Evolutionary conservation across 2,888 invertebrate genomes (phyloP), one percentile per base, ranked within the genome.

Genomic region (Sphaeridia pumilis): DNA sequence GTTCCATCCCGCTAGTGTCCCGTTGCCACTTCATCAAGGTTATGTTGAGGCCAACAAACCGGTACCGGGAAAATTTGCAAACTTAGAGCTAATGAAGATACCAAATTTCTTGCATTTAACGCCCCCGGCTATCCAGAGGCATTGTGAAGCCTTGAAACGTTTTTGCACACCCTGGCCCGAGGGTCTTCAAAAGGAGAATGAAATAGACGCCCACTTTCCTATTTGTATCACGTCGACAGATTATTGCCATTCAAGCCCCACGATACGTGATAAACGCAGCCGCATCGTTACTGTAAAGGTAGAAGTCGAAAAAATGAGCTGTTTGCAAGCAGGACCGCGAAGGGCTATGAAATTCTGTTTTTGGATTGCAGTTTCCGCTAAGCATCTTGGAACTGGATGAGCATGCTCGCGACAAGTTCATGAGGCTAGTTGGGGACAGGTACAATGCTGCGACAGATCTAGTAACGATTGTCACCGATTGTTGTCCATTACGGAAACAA

Each of bases 81-180:
- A 99, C 70, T 81, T 88, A 0, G 98, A 98, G 69, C 75, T 98
- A 1, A 87, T 97, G 85, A 98, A 99, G 74, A 87, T 98, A 61
- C 95, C 97, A 0, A 99, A 99, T 72, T 99, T 99, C 68, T 75
- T 99, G 0, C 98, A 98, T 71, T 74, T 99, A 7, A 95, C 98
- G 0, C 98, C 98, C 2, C 86, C 86, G 0, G 92, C 88, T 0
- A 80, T 98, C n/a, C 81, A 84, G 68, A 80, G 79, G 55, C 93
- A 94, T 63, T 93, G 93, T 65, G 84, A 84, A 69, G 92, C 89
- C 0, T 69, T 98, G 2, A 93, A 90, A 72, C 76, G 77, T 78
- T 97, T 88, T 70, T 97, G 95, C 67, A 95, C 93, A 0, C 75
- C 81, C 26, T 98, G 94, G 92, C 98, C 98, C 0, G 75, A 78